phyloP scores from a whole-genome alignment of 37 sponge, comb jelly and placozoan genomes.

The Ianthella basta region DNA sequence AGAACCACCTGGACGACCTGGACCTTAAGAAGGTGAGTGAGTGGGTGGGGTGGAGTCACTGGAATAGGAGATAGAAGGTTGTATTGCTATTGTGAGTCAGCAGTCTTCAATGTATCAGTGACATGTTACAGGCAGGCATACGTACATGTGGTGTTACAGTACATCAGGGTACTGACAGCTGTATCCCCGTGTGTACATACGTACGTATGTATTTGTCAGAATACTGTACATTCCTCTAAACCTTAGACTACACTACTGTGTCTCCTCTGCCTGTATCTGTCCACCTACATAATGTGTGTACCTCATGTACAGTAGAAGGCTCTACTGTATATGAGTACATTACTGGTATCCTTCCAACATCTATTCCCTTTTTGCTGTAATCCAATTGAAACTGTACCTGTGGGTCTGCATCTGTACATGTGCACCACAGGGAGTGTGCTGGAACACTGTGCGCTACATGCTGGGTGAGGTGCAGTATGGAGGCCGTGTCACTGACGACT shows the following conservation, averaged over 20 bases:
- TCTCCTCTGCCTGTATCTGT: too few relatives aligned
- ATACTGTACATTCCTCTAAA: not conserved
- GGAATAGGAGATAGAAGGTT: not conserved
- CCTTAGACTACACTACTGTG: too few relatives aligned
- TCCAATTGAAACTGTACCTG: too few relatives aligned
- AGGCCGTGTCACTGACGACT: conserved; percentile 99
- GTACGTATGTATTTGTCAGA: not conserved
- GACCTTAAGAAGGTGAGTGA: conserved; percentile 87
- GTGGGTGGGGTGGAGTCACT: not conserved
- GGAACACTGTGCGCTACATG: conserved; percentile 99
- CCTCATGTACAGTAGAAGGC: too few relatives aligned
- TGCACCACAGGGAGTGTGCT: conserved; percentile 83
- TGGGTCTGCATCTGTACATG: not conserved
- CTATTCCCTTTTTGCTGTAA: too few relatives aligned
- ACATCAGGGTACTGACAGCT: too few relatives aligned
- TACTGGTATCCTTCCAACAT: too few relatives aligned
- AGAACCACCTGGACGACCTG: conserved; percentile 98
- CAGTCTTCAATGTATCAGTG: not conserved
- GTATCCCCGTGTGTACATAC: not conserved
- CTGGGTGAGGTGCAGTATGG: conserved; percentile 99
- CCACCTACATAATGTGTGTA: too few relatives aligned
- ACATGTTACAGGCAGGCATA: not conserved
- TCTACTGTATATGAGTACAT: too few relatives aligned
- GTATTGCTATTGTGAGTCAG: not conserved
- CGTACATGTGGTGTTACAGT: too few relatives aligned